These are phyloP conservation scores for Globicephala melas DNA, from an alignment of 2,113 vertebrate genomes.

Conservation along the genomic window DNA sequence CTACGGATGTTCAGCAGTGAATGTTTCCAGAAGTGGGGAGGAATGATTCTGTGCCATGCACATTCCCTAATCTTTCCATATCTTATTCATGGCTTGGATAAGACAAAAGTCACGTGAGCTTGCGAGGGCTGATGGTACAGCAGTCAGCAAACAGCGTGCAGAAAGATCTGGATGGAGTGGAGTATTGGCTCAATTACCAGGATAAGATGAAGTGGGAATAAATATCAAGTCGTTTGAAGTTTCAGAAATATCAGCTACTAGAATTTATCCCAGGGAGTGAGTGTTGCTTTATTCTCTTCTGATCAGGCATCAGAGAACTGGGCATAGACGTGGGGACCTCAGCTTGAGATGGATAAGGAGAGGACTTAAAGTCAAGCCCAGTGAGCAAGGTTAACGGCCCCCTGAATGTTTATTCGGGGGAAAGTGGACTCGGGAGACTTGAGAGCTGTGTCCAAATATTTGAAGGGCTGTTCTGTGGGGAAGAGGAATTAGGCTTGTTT, in stretches of 20 bases:
- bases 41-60: background rate
- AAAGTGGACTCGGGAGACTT: background rate
- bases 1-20: background rate
- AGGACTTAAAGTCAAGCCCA: background rate
- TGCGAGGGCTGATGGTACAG: background rate
- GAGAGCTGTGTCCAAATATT: background rate
- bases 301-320: background rate
- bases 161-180: background rate
- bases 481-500: background rate
- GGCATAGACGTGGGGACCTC: background rate
- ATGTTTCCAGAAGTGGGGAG: background rate
- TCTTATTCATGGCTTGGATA: background rate
- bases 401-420: background rate
- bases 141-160: background rate
- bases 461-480: background rate
- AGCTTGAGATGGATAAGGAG: background rate
- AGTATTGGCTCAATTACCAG: background rate
- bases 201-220: background rate
- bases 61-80: background rate
- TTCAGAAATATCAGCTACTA: background rate
- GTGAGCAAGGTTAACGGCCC: background rate
- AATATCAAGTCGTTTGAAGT: background rate
- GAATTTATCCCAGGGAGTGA: background rate
- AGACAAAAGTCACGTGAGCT: background rate
- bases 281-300: background rate